These are phyloP conservation scores for Capreolus pygargus DNA, from an alignment of 2,113 vertebrate genomes.

Conservation along the genomic window DNA sequence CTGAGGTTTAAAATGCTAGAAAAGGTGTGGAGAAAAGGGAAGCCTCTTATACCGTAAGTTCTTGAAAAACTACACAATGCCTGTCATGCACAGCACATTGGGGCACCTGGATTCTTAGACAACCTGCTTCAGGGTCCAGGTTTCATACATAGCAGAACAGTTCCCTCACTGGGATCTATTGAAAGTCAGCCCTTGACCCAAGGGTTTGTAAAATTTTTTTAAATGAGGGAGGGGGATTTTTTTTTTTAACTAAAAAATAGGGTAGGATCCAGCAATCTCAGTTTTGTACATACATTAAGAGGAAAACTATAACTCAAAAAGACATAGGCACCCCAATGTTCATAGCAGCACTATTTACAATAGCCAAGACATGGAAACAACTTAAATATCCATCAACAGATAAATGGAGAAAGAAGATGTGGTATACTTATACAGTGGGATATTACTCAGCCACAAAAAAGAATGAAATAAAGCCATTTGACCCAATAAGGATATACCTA, in stretches of 20 bases:
- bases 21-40: not conserved
- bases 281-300: not conserved
- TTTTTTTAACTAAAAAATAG: not conserved
- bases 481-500: not conserved
- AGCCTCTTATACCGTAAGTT: not conserved
- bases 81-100: not conserved
- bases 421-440: not conserved
- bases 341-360: not conserved
- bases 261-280: not conserved
- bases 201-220: not conserved
- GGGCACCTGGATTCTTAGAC: not conserved
- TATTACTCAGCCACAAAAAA: not conserved
- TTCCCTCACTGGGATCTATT: not conserved
- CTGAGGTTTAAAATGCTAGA: not conserved
- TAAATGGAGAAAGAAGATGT: not conserved
- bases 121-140: not conserved
- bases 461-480: not conserved
- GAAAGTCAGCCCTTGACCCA: not conserved
- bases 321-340: not conserved
- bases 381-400: not conserved
- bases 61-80: not conserved
- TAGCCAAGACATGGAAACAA: not conserved
- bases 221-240: not conserved
- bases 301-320: not conserved
- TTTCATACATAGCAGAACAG: not conserved